Evolutionary conservation across 1,140 invertebrate species (phyloP).

Genomic region (Heliconius eleuchia): DNA sequence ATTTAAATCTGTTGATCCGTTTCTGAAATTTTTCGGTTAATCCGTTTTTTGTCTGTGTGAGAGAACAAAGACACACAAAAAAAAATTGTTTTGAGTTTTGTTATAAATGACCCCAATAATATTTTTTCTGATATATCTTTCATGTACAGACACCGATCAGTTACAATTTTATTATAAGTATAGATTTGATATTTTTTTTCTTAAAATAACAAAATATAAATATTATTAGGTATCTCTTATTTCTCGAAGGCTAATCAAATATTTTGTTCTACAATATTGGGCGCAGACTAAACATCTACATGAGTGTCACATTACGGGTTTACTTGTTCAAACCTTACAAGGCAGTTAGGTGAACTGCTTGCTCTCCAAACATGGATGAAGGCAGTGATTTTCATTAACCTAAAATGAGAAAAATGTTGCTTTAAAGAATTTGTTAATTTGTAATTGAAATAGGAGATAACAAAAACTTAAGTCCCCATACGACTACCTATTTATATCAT

Average conservation of each 20-base stretch:
- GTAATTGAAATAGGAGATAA: background rate
- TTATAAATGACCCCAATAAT: too few relatives aligned
- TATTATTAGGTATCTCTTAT: background rate
- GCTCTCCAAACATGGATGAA: slow-evolving; percentile 49
- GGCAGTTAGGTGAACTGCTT: slow-evolving; percentile 58
- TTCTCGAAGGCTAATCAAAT: background rate
- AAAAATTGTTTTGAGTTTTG: too few relatives aligned
- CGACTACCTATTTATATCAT: too few relatives aligned
- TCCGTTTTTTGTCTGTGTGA: too few relatives aligned
- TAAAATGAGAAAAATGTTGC: slow-evolving; percentile 74
- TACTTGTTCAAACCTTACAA: slow-evolving; percentile 40
- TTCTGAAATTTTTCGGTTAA: too few relatives aligned
- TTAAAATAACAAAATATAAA: too few relatives aligned
- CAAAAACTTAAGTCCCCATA: background rate
- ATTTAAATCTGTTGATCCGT: too few relatives aligned
- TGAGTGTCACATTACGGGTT: slow-evolving; percentile 28
- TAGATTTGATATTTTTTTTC: too few relatives aligned
- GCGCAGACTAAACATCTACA: background rate
- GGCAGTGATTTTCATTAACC: slow-evolving; percentile 71
- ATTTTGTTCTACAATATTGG: background rate
- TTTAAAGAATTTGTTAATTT: slow-evolving; percentile 36
- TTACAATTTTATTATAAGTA: too few relatives aligned
- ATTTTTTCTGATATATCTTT: too few relatives aligned
- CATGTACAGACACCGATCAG: too few relatives aligned
- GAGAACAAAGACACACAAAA: too few relatives aligned